Evolutionary conservation across 1,140 invertebrate genomes (phyloP), one percentile per base, ranked within the genome.

Genomic region (Saccostrea echinata): DNA sequence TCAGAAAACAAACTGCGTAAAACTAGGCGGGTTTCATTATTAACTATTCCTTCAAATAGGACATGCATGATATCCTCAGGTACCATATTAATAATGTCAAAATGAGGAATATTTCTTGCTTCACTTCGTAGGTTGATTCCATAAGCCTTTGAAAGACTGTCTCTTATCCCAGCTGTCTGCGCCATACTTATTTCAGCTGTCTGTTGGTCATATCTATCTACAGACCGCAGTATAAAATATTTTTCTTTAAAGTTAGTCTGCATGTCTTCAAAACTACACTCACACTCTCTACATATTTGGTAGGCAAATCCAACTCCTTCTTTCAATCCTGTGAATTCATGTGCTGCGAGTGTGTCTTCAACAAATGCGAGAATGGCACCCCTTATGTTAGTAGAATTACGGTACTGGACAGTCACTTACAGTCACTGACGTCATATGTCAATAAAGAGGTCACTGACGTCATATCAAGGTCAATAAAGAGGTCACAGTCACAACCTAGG

Each of bases 271-370:
- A 35, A 61, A 18, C 76, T 86, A 35, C 86, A 86, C 13, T 86
- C 71, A 86, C 86, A 86, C 2, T 83, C 53, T 87, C 81, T 64
- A 51, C 86, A 84, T 87, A 84, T 87, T 30, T 87, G 86, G 43
- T 68, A 83, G 2, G 86, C 53, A 64, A 87, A 87, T 16, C 86
- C 86, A 12, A 87, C 86, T 18, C 86, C 86, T 27, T 35, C 18
- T 68, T 87, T 87, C 43, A 84, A 87, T 1, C 86, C 86, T 8
- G 43, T 18, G 64, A 87, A 83, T 84, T 87, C 86, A 84, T 87
- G 55, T 13, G 33, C 12, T n/a, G n/a, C n/a, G n/a, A n/a, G n/a
- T n/a, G n/a, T n/a, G n/a, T n/a, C n/a, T n/a, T n/a, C n/a, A n/a
- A n/a, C n/a, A n/a, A n/a, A n/a, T n/a, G n/a, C n/a, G n/a, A n/a